phyloP scores from a whole-genome alignment of 2,797 vertebrate species.

The Malacoctenus gilli region DNA sequence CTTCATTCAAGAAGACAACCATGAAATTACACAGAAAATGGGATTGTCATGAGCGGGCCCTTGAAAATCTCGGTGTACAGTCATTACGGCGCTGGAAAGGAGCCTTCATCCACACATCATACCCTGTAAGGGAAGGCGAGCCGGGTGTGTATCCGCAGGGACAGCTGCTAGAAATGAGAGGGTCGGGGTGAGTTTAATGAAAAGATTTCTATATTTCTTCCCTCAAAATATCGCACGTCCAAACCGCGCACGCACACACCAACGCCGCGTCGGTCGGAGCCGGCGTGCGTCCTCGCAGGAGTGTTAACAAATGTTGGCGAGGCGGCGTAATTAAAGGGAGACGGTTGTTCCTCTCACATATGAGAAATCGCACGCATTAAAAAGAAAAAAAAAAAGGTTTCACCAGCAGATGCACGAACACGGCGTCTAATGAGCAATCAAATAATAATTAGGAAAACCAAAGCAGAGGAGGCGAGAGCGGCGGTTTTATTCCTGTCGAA shows the following conservation, averaged over 20 bases:
- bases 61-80: constrained; percentile 99
- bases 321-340: constrained; percentile 68
- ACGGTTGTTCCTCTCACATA: constrained; percentile 46
- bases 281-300: constrained; percentile 32
- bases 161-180: constrained; percentile 55
- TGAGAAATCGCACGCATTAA: too few species aligned
- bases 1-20: constrained; percentile 99
- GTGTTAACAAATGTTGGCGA: constrained; percentile 51
- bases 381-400: too few species aligned
- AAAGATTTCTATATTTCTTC: constrained; percentile 45
- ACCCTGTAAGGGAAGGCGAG: constrained; percentile 86
- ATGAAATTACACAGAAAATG: constrained; percentile 99
- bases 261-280: too few species aligned
- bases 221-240: constrained; percentile 1
- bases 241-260: constrained; percentile 3
- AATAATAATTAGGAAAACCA: constrained; percentile 79
- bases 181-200: constrained; percentile 59
- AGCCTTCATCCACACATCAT: constrained; percentile 99
- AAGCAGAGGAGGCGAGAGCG: constrained; percentile 51
- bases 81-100: constrained; percentile 94
- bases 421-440: constrained; percentile 81
- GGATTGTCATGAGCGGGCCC: constrained; percentile 99
- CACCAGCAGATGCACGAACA: constrained; percentile 69
- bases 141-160: constrained; percentile 68
- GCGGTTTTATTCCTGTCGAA: constrained; percentile 63